Base-by-base conservation (phyloP, 2,113 vertebrate species). In the Calypte anna region DNA sequence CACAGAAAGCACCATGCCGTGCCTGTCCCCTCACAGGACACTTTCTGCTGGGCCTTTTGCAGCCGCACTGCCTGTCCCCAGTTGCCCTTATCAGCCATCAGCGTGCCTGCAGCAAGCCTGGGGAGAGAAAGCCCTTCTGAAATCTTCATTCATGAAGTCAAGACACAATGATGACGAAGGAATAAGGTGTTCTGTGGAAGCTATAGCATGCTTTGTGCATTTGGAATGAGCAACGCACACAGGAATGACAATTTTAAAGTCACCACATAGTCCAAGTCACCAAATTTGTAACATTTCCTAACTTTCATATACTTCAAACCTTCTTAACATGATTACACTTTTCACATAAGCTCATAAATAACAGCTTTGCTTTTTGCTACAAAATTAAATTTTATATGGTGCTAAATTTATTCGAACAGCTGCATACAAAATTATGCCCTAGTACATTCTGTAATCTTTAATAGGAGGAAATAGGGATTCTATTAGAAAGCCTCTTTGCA, bases 381-480 rank as follows among this genome's bases (percentile, higher is more conserved):
- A 62, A 67, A 95, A 79, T 43, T 64, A 55, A 50, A 63, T 93
- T 94, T 82, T n/a, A 50, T 38, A 30, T 17, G 30, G 36, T 91
- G 48, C 33, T 92, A 87, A 92, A 92, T 96, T 81, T 86, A 93
- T 93, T 82, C 88, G 69, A 82, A 72, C 79, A 95, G 66, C 88
- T 95, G 78, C 63, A 77, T 40, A 19, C 3, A 4, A 91, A 96
- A 89, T 92, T 82, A 90, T 66, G 72, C 76, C 33, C 88, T 85
- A 74, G 63, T 68, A 85, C 64, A 78, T 90, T 84, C 57, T 84
- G 77, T 78, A 66, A 77, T 57, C 68, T 82, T 86, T 75, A 86
- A 70, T 24, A 28, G 67, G 63, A 90, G 44, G 76, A 91, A 94
- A 73, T 1, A 1, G 13, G 12, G 48, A 94, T 76, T 85, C 63